Conservation (phyloP, 2,113 vertebrate species). For the Entosphenus tridentatus region DNA sequence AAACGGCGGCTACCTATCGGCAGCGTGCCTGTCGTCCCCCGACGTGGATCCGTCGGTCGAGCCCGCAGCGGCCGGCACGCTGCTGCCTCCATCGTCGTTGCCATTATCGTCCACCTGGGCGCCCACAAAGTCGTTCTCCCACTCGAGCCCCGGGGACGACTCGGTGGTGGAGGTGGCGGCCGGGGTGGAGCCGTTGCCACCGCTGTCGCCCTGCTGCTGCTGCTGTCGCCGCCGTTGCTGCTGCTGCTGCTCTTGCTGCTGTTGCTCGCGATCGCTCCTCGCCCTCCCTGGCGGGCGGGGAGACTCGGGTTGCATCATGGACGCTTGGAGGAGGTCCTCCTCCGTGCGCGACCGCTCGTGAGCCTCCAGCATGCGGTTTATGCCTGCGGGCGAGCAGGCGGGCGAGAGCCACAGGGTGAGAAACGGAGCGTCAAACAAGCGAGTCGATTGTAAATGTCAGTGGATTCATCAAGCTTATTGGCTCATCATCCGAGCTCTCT, state of each 20-base stretch:
- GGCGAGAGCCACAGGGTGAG: too few species aligned
- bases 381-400: not conserved
- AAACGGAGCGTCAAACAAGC: too few species aligned
- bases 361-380: not conserved
- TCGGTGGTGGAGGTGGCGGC: constrained; percentile 53
- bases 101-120: constrained; percentile 46
- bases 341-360: constrained; percentile 66
- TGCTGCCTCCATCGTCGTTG: constrained; percentile 37
- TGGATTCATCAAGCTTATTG: too few species aligned
- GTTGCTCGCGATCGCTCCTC: not conserved
- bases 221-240: not conserved
- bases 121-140: constrained; percentile 89
- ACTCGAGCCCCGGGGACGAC: constrained; percentile 70
- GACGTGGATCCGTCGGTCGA: constrained; percentile 21
- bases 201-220: not conserved
- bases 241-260: constrained; percentile 38
- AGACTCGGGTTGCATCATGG: constrained; percentile 22
- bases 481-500: too few species aligned
- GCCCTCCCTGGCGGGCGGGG: not conserved
- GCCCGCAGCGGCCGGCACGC: constrained; percentile 59
- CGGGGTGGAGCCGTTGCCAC: not conserved
- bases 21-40: too few species aligned
- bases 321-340: constrained; percentile 75
- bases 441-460: too few species aligned
- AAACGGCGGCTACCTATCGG: too few species aligned